These are phyloP conservation scores for Micropoecilia bifurca DNA, from an alignment of 2,797 vertebrate species.

Conservation along the genomic window DNA sequence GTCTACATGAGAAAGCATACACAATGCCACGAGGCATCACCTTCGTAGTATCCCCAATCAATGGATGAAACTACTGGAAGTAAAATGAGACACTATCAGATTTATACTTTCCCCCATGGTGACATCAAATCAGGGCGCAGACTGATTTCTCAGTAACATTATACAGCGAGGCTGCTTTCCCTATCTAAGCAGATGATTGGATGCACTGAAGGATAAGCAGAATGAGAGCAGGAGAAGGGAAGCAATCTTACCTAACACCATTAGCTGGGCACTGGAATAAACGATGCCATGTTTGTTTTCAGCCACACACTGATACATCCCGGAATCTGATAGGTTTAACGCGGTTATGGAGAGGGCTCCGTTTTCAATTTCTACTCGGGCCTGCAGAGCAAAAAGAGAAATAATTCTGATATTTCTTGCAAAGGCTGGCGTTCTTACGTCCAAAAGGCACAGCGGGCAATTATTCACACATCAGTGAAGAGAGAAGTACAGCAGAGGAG, in stretches of 20 bases:
- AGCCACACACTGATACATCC: conserved; percentile 96
- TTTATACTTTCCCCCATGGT: conserved; percentile 58
- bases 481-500: conserved; percentile 45
- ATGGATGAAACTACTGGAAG: conserved; percentile 70
- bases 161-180: conserved; percentile 35
- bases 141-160: conserved; percentile 56
- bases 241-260: conserved; percentile 90
- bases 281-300: conserved; percentile 97
- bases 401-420: conserved; percentile 63
- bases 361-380: conserved; percentile 92
- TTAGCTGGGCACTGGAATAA: conserved; percentile 91
- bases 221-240: conserved; percentile 55
- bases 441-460: conserved; percentile 66
- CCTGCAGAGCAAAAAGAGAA: conserved; percentile 80
- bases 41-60: conserved; percentile 72
- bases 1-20: conserved; percentile 71
- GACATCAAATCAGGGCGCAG: conserved; percentile 64
- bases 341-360: conserved; percentile 90
- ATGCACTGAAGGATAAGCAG: conserved; percentile 52
- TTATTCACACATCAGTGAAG: conserved; percentile 60
- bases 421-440: conserved; percentile 55
- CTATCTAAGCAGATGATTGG: conserved; percentile 69
- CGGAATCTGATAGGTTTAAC: conserved; percentile 92
- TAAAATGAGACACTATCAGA: conserved; percentile 74
- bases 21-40: conserved; percentile 55